Base-by-base conservation (phyloP, 2,113 vertebrate species). In the Syrrhaptes paradoxus region DNA sequence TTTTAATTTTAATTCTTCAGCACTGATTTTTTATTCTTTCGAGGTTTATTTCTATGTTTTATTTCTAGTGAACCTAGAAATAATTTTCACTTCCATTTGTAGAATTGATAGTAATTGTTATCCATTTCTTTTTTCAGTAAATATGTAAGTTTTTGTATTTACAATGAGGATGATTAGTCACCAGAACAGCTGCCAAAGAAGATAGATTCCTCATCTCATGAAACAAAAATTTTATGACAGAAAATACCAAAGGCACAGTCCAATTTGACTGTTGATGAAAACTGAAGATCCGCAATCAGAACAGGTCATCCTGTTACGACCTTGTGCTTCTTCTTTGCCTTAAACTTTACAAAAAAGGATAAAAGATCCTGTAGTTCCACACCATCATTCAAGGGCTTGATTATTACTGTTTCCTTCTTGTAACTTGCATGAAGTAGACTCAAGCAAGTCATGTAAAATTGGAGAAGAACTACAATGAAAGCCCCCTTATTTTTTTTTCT, bases 101-200 rank as follows among this genome's bases (percentile, higher is more conserved):
- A 71, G 31, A 75, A 71, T 9, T 45, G 11, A 45, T 41, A 71
- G 5, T 1, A 3, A 29, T 13, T 46, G 17, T 21, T 71, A 18
- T 62, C 8, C 4, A 22, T 29, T 41, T 82, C 3, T 87, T 14
- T 58, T 78, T 87, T 75, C 21, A 52, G 7, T 58, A 78, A 85
- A 78, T 66, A 29, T 0, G 1, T 43, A 28, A 4, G 0, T 0
- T 61, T 66, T 66, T 85, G 5, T 79, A 62, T 54, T 49, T 71
- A 11, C 25, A 43, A 26, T 34, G 26, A 70, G 16, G 54, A 38
- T 54, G 7, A 22, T 78, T 62, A 78, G 18, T 52, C 48, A 88
- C 24, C n/a, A 31, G 18, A 85, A 75, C 6, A 26, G 2, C n/a
- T 82, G 17, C 24, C 51, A 52, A 58, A 4, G 17, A 4, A 17